phyloP scores from a whole-genome alignment of 2,113 vertebrate genomes.

The Urocitellus parryii region DNA sequence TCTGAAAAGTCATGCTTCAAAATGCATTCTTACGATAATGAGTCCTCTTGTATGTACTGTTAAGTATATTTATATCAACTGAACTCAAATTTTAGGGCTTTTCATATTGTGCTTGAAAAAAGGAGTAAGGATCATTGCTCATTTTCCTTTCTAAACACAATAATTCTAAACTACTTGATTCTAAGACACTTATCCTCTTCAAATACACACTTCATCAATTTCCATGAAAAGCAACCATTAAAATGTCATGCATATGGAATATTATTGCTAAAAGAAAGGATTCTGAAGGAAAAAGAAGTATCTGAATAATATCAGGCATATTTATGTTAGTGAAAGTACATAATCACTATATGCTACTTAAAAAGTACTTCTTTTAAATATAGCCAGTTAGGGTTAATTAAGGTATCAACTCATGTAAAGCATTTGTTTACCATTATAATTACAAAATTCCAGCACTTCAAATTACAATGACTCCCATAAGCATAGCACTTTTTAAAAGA shows the following conservation, averaged over 20 bases:
- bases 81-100: conserved; percentile 10
- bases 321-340: conserved; percentile 45
- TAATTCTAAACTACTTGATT: conserved; percentile 60
- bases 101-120: conserved; percentile 51
- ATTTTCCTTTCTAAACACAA: conserved; percentile 71
- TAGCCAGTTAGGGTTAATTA: background rate
- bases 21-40: background rate
- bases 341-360: conserved; percentile 17
- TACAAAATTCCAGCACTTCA: background rate
- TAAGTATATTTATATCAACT: conserved; percentile 38
- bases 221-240: conserved; percentile 65
- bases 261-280: conserved; percentile 56
- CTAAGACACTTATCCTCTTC: conserved; percentile 53
- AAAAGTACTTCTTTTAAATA: background rate
- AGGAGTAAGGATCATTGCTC: conserved; percentile 47
- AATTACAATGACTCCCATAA: background rate
- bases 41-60: background rate
- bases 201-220: conserved; percentile 61
- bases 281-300: conserved; percentile 45
- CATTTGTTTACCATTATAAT: background rate
- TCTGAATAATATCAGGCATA: conserved; percentile 1
- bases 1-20: conserved; percentile 30
- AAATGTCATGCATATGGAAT: conserved; percentile 57
- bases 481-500: background rate
- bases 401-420: background rate